Evolutionary conservation across 35 echinoderm and acorn worm species (phyloP), one percentile per base, ranked within the genome.

Genomic region (Ptychodera flava): DNA sequence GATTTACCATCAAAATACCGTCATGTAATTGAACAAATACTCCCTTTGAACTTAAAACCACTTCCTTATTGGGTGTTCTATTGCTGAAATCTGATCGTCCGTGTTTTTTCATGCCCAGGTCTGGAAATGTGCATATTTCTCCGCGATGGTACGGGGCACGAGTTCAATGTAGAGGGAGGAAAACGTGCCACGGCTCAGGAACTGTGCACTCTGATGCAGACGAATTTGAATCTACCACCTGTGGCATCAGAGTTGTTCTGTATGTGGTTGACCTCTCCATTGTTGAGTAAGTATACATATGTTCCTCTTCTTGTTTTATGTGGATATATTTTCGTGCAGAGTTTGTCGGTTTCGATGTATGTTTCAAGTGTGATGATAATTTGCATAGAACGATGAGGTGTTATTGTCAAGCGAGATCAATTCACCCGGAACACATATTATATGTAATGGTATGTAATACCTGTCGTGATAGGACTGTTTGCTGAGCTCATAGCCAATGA

Each of bases 51-150:
- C n/a, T n/a, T n/a, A n/a, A n/a, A n/a, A n/a, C n/a, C n/a, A n/a
- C n/a, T n/a, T n/a, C n/a, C n/a, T n/a, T n/a, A n/a, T n/a, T n/a
- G n/a, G n/a, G n/a, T n/a, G n/a, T n/a, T n/a, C n/a, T n/a, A n/a
- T n/a, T n/a, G n/a, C n/a, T n/a, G n/a, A n/a, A n/a, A n/a, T n/a
- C n/a, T n/a, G n/a, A n/a, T n/a, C n/a, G n/a, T n/a, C n/a, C n/a
- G n/a, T n/a, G n/a, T n/a, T n/a, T n/a, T n/a, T n/a, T n/a, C n/a
- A n/a, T 64, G 6, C 45, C 45, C 35, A 83, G 82, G 33, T 36
- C n/a, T 83, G 30, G 82, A 83, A 16, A n/a, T 83, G 35, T 83
- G 82, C 82, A 83, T 83, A 83, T 83, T 83, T 37, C 30, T 83
- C 12, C 34, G 35, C 16, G 37, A 34, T 83, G 82, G 82, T 35